Base-by-base conservation (phyloP, 2,797 vertebrate genomes). In the Loriculus beryllinus region DNA sequence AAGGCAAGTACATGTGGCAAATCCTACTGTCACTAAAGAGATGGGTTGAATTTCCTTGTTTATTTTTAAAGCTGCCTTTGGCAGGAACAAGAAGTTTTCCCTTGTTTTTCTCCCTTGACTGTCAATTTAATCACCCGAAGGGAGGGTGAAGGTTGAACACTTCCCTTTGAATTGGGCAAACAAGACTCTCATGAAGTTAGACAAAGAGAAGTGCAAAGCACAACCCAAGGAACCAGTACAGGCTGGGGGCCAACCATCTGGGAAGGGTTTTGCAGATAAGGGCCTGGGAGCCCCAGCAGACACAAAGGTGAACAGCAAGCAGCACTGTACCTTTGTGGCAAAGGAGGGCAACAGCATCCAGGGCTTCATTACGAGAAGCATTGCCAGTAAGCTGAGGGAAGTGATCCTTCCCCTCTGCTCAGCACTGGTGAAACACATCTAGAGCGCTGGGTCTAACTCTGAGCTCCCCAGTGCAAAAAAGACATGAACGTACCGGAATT, bases 11-110 rank as follows among this genome's bases (percentile, higher is more conserved):
- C 54, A 71, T 13, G 19, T 51, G 22, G 48, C 70, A 95, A 95
- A 88, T 93, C 69, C 82, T 86, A 74, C 90, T 92, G 88, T 5
- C 91, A 49, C 52, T 81, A 60, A 68, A 78, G 68, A 83, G 45
- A 90, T 52, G 40, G 8, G 10, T 65, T 79, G 15, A 45, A 68
- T 85, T 85, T 90, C 20, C 47, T 48, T 85, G 57, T 76, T 95
- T 94, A 67, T 60, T 94, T 93, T 91, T 71, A 93, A 91, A 75
- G 82, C 42, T 11, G 82, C 70, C 68, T 92, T 79, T 63, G 25
- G 29, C 52, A 94, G 76, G 35, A 94, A 63, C 21, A 88, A 79
- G 10, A 93, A 5, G 48, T 64, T 93, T 90, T 45, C 43, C n/a
- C n/a, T n/a, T n/a, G n/a, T n/a, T n/a, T 28, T 78, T 67, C 77